phyloP scores from a whole-genome alignment of 2,888 invertebrate species.

The Punctoribates punctum region DNA sequence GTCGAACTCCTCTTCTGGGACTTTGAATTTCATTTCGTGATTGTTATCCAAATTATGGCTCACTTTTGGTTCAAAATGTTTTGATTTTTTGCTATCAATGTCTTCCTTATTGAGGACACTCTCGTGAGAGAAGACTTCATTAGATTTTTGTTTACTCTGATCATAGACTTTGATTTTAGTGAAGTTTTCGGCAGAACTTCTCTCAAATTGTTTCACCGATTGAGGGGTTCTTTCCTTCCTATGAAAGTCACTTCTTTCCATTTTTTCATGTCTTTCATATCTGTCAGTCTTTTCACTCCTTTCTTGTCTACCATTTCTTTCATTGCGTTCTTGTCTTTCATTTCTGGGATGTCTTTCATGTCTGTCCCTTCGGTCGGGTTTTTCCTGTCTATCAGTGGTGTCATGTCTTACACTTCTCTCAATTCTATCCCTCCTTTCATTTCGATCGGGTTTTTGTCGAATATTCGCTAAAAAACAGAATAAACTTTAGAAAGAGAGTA shows the following conservation, averaged over 20 bases:
- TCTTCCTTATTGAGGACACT: background rate
- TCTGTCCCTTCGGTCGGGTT: background rate
- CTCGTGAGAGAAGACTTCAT: background rate
- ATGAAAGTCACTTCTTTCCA: background rate
- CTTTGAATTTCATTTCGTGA: background rate
- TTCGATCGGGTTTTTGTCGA: background rate
- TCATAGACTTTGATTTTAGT: background rate
- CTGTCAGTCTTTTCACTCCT: background rate
- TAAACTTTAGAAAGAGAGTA: background rate
- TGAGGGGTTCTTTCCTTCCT: background rate
- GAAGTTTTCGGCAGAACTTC: background rate
- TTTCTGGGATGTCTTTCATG: background rate
- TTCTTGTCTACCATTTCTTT: background rate
- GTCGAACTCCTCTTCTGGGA: background rate
- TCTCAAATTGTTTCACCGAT: too few species aligned
- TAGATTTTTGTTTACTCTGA: background rate
- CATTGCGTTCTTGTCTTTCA: background rate
- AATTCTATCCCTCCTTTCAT: background rate
- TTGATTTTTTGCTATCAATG: background rate
- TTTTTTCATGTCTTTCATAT: background rate
- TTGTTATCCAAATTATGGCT: background rate
- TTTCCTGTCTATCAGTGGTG: background rate
- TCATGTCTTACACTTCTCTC: conserved; percentile 4
- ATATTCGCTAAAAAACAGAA: conserved; percentile 10
- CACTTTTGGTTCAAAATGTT: conserved; percentile 8